These are phyloP conservation scores for Hypsopygia costalis DNA, from an alignment of 2,888 invertebrate genomes.

Conservation along the genomic window DNA sequence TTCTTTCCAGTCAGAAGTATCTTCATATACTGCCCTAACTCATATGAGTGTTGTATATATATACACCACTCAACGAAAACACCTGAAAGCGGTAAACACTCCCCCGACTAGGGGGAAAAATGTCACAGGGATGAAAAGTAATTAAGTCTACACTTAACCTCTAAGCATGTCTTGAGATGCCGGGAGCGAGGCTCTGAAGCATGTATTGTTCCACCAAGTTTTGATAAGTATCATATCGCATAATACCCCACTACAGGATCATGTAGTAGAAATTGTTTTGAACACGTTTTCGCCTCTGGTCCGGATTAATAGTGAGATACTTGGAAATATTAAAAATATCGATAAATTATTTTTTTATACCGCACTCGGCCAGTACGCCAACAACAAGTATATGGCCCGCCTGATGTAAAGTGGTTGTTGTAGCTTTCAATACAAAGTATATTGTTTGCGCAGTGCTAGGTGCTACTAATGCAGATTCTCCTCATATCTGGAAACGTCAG, in stretches of 20 bases:
- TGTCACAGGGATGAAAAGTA: conserved; percentile 32
- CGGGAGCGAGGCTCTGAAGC: conserved; percentile 21
- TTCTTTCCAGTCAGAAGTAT: too few species aligned
- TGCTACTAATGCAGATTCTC: too few species aligned
- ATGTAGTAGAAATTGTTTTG: conserved; percentile 30
- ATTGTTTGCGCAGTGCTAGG: too few species aligned
- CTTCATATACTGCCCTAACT: too few species aligned
- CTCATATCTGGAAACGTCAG: too few species aligned
- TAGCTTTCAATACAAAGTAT: too few species aligned
- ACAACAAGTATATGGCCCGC: too few species aligned
- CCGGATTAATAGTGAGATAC: neutral
- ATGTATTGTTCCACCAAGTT: conserved; percentile 41
- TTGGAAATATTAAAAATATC: too few species aligned
- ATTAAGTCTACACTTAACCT: conserved; percentile 32
- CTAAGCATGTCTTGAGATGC: conserved; percentile 24
- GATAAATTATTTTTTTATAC: too few species aligned
- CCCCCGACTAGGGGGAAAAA: conserved; percentile 23
- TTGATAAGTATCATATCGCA: conserved; percentile 39
- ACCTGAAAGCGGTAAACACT: conserved; percentile 5
- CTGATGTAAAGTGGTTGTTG: too few species aligned
- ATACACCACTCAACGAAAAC: neutral
- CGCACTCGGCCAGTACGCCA: too few species aligned
- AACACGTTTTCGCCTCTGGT: conserved; percentile 16
- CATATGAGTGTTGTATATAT: too few species aligned
- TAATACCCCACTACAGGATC: conserved; percentile 23